Conservation (phyloP, 2,888 invertebrate species). For the Oxyteleia sp. region DNA sequence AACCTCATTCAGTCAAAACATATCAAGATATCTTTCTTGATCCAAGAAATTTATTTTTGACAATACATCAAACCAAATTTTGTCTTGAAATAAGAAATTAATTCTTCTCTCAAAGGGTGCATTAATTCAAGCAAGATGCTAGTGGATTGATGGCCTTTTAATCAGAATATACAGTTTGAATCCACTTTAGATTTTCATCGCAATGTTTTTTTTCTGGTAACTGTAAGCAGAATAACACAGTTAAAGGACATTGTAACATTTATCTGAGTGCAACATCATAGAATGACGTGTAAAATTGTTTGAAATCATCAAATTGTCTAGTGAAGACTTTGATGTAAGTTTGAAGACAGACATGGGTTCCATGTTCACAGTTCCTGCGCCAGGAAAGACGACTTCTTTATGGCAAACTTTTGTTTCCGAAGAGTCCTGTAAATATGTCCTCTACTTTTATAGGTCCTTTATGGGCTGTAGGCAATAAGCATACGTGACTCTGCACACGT, state of each 20-base stretch:
- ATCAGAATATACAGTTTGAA: too few species aligned
- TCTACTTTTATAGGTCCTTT: not conserved
- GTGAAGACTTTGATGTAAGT: not conserved
- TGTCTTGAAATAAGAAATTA: too few species aligned
- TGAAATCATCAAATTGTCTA: not conserved
- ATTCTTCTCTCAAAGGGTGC: too few species aligned
- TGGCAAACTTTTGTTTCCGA: not conserved
- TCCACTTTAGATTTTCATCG: too few species aligned
- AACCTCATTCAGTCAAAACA: too few species aligned
- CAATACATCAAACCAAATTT: too few species aligned
- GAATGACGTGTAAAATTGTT: not conserved
- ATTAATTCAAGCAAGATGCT: too few species aligned
- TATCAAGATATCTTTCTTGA: too few species aligned
- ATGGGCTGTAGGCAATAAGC: not conserved
- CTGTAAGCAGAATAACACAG: not conserved
- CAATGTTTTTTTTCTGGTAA: not conserved
- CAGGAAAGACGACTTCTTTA: not conserved
- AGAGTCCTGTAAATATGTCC: not conserved
- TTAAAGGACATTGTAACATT: not conserved
- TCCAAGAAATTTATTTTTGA: too few species aligned
- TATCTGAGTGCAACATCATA: not conserved
- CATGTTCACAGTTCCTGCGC: not conserved
- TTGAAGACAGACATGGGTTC: not conserved
- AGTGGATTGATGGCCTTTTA: too few species aligned
- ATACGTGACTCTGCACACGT: not conserved